phyloP scores from a whole-genome alignment of 2,888 invertebrate species.

The Sphaeridia pumilis region DNA sequence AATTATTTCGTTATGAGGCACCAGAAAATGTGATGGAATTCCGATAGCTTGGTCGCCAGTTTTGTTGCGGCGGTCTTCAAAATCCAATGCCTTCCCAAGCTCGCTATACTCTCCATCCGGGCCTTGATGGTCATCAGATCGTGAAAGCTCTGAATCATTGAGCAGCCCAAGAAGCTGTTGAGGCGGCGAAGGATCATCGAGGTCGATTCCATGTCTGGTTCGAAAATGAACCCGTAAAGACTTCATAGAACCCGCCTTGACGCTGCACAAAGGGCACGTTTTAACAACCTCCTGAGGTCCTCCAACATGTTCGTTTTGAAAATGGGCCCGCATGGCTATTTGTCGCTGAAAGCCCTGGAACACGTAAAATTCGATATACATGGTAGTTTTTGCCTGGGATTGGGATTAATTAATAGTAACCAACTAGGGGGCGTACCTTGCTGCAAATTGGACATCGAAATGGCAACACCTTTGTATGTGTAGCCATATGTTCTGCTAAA shows the following conservation, averaged over 20 bases:
- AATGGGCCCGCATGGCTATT: conserved; percentile 86
- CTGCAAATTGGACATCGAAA: conserved; percentile 88
- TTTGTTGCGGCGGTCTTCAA: conserved; percentile 36
- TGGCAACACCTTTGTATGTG: conserved; percentile 82
- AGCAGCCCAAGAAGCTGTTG: conserved; percentile 11
- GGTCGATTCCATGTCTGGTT: conserved; percentile 77
- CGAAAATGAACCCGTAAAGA: conserved; percentile 78
- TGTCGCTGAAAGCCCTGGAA: conserved; percentile 68
- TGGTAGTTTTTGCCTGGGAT: too few relatives aligned
- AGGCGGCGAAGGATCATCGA: conserved; percentile 71
- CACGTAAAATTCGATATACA: neutral
- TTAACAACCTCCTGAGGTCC: conserved; percentile 82
- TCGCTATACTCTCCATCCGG: conserved; percentile 34
- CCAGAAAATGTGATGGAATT: conserved; percentile 69
- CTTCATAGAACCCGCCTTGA: conserved; percentile 80
- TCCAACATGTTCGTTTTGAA: conserved; percentile 66
- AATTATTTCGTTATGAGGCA: conserved; percentile 82
- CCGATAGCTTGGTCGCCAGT: conserved; percentile 30
- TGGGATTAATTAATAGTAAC: neutral
- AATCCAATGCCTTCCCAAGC: conserved; percentile 35
- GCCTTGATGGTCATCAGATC: conserved; percentile 20
- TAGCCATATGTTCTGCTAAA: conserved; percentile 81
- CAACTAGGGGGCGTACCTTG: conserved; percentile 40
- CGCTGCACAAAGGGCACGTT: conserved; percentile 79
- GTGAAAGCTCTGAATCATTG: conserved; percentile 16